Percentiles rank a stretch among this genome's conserved stretches.
Conservation (phyloP, 2,113 vertebrate genomes). For the Vicugna pacos region DNA sequence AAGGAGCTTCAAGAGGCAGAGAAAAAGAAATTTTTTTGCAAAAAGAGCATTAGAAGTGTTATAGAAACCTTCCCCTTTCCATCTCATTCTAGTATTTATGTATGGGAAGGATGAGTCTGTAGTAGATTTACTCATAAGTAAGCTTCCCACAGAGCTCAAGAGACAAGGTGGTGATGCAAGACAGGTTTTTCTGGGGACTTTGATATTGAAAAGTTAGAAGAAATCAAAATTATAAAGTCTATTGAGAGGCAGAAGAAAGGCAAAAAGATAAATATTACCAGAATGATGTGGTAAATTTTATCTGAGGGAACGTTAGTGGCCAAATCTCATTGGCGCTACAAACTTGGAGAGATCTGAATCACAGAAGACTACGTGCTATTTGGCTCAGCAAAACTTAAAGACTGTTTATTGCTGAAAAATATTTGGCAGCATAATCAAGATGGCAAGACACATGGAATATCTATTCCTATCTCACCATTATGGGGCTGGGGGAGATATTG, state of each 20-base stretch:
- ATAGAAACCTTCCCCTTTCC: neutral
- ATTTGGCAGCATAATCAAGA: neutral
- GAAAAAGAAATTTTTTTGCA: neutral
- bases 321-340: neutral
- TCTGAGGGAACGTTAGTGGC: neutral
- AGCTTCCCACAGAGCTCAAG: neutral
- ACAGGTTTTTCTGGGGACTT: neutral
- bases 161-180: neutral
- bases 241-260: neutral
- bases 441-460: neutral
- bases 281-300: neutral
- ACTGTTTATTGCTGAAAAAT: neutral
- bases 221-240: neutral
- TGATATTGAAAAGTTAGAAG: neutral
- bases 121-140: neutral
- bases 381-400: neutral
- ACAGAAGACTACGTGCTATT: neutral
- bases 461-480: neutral
- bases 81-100: neutral
- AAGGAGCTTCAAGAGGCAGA: neutral
- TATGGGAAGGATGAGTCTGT: neutral
- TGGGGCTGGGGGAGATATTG: too few species aligned
- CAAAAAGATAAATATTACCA: neutral
- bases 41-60: neutral
- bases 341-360: neutral